Base-by-base conservation (phyloP, 2,888 invertebrate genomes). In the Palloptera scutellata region DNA sequence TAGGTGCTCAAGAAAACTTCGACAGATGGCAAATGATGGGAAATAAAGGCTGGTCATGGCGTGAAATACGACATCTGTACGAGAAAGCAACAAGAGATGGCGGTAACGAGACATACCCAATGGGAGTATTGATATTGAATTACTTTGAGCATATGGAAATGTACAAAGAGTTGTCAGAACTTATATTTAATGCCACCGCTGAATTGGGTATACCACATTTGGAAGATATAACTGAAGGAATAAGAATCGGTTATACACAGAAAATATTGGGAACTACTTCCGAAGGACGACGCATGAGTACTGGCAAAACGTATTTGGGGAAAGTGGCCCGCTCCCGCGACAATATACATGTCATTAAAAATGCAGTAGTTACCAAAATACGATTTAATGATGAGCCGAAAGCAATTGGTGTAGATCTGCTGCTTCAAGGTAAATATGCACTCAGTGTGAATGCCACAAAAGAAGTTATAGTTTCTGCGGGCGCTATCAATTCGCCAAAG, bases 161-260 rank as follows among this genome's bases (percentile, higher is more conserved):
- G 30, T 81, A 79, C 66, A 79, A 83, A 15, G 82, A 80, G 11
- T 61, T 81, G 20, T 87, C 87, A 0, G 84, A 88, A 1, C 88
- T 91, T 75, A 66, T 79, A 20, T 54, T 75, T 58, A 82, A 78
- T 61, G 92, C 91, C 0, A 91, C 89, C 0, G 72, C 85, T 53
- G 91, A 94, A 76, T 75, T 92, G 70, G 92, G 93, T 0, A 66
- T 91, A 71, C 86, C 87, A 12, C 84, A 88, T 2, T 77, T 87
- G 0, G 91, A 91, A 74, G 90, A 91, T 77, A 77, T 89, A 15
- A 89, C 91, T 76, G 90, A 89, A 0, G 87, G 75, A 15, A 68
- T 69, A 43, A 64, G 64, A 13, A 71, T 75, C 1, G 91, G 91
- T 12, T 90, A 89, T 75, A 87, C 88, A 12, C 74, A 76, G 0